Conservation (phyloP, 2,113 vertebrate genomes). For the Heloderma charlesbogerti region DNA sequence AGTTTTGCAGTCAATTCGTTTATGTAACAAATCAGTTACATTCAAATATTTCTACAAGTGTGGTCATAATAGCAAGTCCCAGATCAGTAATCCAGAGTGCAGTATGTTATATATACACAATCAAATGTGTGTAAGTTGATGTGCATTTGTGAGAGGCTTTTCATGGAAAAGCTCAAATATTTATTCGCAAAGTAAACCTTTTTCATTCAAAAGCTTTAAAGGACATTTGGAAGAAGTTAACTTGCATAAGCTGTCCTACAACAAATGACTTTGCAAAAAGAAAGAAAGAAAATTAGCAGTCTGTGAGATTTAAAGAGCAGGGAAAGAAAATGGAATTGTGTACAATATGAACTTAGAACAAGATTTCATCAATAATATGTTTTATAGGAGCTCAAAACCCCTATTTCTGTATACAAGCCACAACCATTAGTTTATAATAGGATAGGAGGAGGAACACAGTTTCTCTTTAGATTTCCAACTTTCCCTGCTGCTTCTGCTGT, state of each 20-base stretch:
- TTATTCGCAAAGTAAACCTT: constrained; percentile 44
- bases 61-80: constrained; percentile 29
- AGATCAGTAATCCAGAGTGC: neutral
- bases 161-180: constrained; percentile 37
- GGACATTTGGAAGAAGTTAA: constrained; percentile 4
- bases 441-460: neutral
- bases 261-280: neutral
- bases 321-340: neutral
- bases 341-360: neutral
- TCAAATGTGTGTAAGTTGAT: constrained; percentile 12
- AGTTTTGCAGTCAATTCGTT: constrained; percentile 54
- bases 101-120: constrained; percentile 23
- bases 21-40: constrained; percentile 59
- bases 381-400: neutral
- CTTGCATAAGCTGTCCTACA: constrained; percentile 1
- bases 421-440: neutral
- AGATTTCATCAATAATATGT: constrained; percentile 24
- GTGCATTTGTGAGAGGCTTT: constrained; percentile 25
- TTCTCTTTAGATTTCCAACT: neutral
- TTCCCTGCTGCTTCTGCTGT: neutral
- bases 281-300: neutral
- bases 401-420: constrained; percentile 24
- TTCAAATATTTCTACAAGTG: constrained; percentile 66
- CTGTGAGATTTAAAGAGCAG: neutral
- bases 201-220: constrained; percentile 21